phyloP scores from a whole-genome alignment of 2,113 vertebrate genomes.

The Nannospalax galili region DNA sequence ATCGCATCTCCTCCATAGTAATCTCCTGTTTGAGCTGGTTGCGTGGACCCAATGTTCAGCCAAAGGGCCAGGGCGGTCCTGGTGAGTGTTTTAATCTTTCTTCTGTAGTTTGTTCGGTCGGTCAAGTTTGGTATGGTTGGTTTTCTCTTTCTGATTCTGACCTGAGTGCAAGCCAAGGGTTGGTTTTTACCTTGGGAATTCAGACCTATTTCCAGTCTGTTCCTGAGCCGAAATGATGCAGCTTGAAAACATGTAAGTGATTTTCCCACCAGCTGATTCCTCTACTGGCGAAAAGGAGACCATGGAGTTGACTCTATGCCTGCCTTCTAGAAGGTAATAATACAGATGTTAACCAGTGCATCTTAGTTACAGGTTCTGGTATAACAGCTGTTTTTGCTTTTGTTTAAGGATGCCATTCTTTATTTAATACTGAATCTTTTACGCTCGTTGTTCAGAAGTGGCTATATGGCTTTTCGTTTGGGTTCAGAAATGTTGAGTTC shows the following conservation, averaged over 20 bases:
- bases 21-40: constrained; percentile 46
- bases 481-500: constrained; percentile 35
- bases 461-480: neutral
- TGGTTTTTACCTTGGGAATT: constrained; percentile 28
- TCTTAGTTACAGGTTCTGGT: neutral
- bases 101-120: neutral
- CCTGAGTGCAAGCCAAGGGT: neutral
- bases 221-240: constrained; percentile 34
- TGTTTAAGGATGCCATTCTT: neutral
- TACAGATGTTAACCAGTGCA: neutral
- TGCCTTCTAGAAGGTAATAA: constrained; percentile 64
- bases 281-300: neutral
- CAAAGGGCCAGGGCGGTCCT: constrained; percentile 60
- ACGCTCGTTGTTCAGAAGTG: neutral
- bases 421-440: neutral
- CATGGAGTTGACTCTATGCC: neutral
- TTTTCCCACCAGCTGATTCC: constrained; percentile 3
- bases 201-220: neutral
- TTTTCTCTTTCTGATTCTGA: constrained; percentile 47
- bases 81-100: constrained; percentile 71
- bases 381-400: neutral
- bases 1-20: constrained; percentile 36
- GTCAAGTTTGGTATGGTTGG: constrained; percentile 9
- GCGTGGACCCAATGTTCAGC: constrained; percentile 62
- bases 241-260: neutral